A percentile compares a stretch with the other conserved stretches of the same genome.
Conservation (phyloP, 2,888 invertebrate genomes). For the Pterostichus niger region DNA sequence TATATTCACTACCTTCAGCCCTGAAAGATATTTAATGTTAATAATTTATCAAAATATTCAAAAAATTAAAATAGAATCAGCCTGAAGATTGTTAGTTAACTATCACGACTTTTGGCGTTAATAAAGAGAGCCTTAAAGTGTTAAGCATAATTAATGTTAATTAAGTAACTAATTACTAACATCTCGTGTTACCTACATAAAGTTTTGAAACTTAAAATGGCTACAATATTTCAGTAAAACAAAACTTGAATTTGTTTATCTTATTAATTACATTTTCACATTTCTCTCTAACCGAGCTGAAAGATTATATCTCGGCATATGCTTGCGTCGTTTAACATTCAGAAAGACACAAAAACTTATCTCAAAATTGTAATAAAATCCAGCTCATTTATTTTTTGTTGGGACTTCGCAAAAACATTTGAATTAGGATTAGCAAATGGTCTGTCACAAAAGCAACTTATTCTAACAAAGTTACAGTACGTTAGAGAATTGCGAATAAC, state of each 20-base stretch:
- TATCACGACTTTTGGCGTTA: slow-evolving; percentile 9
- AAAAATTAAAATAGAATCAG: too few relatives aligned
- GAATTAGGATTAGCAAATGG: slow-evolving; percentile 59
- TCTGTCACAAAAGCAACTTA: slow-evolving; percentile 43
- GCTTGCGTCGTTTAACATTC: slow-evolving; percentile 24
- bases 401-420: slow-evolving; percentile 35
- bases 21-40: too few relatives aligned
- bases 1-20: too few relatives aligned
- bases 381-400: slow-evolving; percentile 55
- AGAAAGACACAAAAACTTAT: slow-evolving; percentile 55
- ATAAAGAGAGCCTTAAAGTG: slow-evolving; percentile 7
- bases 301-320: slow-evolving; percentile 29
- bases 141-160: slow-evolving; percentile 8
- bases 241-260: slow-evolving; percentile 33
- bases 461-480: slow-evolving; percentile 21
- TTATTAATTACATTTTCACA: slow-evolving; percentile 32
- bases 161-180: neutral
- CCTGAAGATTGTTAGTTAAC: neutral
- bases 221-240: slow-evolving; percentile 1
- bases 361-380: slow-evolving; percentile 58
- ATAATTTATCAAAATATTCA: too few relatives aligned
- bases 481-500: neutral
- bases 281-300: neutral
- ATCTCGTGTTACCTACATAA: slow-evolving; percentile 3
- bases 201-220: slow-evolving; percentile 12